A percentile compares a stretch with the other conserved stretches of the same genome.
phyloP scores from a whole-genome alignment of 2,113 vertebrate species.

The Hemiscyllium ocellatum region DNA sequence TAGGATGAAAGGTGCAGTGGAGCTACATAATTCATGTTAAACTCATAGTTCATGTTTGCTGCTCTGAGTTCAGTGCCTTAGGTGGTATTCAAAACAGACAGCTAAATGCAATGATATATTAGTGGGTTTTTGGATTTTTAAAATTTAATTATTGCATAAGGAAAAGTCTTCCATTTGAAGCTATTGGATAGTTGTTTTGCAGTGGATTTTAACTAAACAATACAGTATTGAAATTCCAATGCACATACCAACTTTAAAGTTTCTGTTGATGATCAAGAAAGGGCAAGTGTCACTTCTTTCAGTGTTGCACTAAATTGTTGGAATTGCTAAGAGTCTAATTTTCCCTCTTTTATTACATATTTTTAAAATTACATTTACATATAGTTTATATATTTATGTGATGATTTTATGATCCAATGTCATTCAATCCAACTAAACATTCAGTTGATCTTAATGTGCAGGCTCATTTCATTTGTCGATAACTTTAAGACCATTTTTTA shows the following conservation, averaged over 20 bases:
- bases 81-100: conserved; percentile 17
- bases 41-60: background rate
- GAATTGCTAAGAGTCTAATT: background rate
- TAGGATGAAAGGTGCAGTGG: background rate
- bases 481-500: too few relatives aligned
- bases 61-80: background rate
- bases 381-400: background rate
- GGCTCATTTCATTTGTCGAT: background rate
- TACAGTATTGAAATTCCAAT: background rate
- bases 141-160: background rate
- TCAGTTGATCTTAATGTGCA: background rate
- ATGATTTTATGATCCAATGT: background rate
- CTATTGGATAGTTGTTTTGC: background rate
- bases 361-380: background rate
- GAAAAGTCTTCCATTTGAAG: conserved; percentile 21
- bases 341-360: background rate
- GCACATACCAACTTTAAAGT: background rate
- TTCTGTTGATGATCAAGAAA: background rate
- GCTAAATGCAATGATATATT: background rate
- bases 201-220: background rate
- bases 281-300: background rate
- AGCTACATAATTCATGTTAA: conserved; percentile 18
- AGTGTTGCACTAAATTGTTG: background rate
- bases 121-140: background rate
- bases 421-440: background rate